These are phyloP conservation scores for Drosophila heteroneura DNA, from an alignment of 2,888 invertebrate species.

Conservation along the genomic window DNA sequence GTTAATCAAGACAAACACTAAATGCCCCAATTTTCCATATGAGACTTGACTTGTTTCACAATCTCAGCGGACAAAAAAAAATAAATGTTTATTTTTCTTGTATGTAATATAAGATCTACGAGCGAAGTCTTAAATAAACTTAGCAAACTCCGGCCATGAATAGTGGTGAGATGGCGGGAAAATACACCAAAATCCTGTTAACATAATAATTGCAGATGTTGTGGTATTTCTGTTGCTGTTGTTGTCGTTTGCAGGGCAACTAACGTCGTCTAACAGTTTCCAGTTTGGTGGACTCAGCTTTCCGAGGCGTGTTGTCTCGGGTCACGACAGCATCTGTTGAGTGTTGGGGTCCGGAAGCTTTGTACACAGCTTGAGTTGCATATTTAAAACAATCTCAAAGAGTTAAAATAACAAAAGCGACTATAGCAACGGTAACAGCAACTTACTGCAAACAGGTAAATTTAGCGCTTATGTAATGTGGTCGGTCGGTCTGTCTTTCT, in stretches of 20 bases:
- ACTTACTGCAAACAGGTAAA: constrained; percentile 74
- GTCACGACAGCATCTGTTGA: constrained; percentile 45
- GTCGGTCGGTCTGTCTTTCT: constrained; percentile 32
- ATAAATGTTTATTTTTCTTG: not conserved
- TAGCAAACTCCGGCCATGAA: not conserved
- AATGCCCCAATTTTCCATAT: not conserved
- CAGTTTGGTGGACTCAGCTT: constrained; percentile 23
- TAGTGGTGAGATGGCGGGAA: constrained; percentile 13
- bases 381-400: constrained; percentile 76
- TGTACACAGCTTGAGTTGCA: constrained; percentile 50
- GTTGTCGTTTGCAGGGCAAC: constrained; percentile 5
- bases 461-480: constrained; percentile 73
- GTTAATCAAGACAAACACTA: not conserved
- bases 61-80: not conserved
- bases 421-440: constrained; percentile 23
- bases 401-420: constrained; percentile 67
- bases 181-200: constrained; percentile 38
- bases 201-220: constrained; percentile 22
- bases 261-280: constrained; percentile 5
- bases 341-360: constrained; percentile 49
- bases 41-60: not conserved
- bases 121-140: not conserved
- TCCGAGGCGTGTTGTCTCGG: constrained; percentile 25
- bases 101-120: not conserved
- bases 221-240: constrained; percentile 4